Base-by-base conservation (phyloP, 2,888 invertebrate genomes). In the Shargacucullia verbasci region DNA sequence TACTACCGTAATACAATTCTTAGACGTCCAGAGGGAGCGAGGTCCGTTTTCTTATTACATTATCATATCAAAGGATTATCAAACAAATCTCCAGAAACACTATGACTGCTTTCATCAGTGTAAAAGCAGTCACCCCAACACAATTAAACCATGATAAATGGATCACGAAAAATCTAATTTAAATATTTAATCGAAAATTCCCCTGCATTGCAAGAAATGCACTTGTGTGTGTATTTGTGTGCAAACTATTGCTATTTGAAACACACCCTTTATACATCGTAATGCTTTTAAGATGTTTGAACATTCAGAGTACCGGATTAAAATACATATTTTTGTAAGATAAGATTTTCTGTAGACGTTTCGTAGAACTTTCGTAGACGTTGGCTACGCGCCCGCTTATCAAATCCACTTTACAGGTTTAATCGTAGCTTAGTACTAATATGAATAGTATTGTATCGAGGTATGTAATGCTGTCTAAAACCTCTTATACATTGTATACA, bases 171-270 rank as follows among this genome's bases (percentile, higher is more conserved):
- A 92, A 92, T 92, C 91, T 90, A 92, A 94, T 94, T 93, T 92
- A 91, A 93, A 94, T 94, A 89, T 92, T 92, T 94, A 93, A 94
- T 94, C 87, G 90, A 87, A 91, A 89, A 89, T 87, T 90, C 92
- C 92, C 93, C 92, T 78, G 87, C 85, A 87, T 76, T 77, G 76
- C 73, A 77, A 76, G 64, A 72, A 73, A 75, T 85, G 83, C 82
- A 80, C 56, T 59, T 53, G 52, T 72, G 70, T 73, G 59, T 49
- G 12, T 15, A 40, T 46, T 11, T 53, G 47, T n/a, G 39, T 34
- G 34, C 38, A 48, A 55, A 62, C 50, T 76, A 60, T 71, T 73
- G 48, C 66, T 63, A 38, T 68, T 69, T 71, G 68, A 66, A 56
- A 49, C 43, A 55, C 57, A 55, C 35, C 59, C 59, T 58, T 45